These are phyloP conservation scores for Ictidomys tridecemlineatus DNA, from an alignment of 2,113 vertebrate species.

Conservation along the genomic window DNA sequence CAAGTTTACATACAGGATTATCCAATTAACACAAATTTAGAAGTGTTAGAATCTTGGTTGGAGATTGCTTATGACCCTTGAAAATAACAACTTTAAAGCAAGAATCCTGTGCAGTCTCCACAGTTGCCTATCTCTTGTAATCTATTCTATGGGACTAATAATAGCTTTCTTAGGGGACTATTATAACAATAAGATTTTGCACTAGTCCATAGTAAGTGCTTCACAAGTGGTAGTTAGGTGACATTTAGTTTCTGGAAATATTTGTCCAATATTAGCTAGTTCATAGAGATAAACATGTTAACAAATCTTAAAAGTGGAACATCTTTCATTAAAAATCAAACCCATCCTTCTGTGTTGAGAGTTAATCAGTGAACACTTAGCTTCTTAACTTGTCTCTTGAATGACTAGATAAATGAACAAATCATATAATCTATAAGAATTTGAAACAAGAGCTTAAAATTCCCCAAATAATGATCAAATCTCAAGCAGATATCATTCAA, in stretches of 20 bases:
- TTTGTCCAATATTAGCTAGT: not conserved
- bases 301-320: not conserved
- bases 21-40: not conserved
- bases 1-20: not conserved
- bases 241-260: not conserved
- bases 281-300: not conserved
- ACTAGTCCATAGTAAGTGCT: not conserved
- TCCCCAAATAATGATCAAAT: not conserved
- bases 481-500: not conserved
- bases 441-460: slow-evolving; percentile 31
- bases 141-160: not conserved
- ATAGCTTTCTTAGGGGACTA: not conserved
- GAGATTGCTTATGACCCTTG: not conserved
- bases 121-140: not conserved
- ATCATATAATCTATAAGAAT: not conserved
- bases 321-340: not conserved
- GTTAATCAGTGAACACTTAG: not conserved
- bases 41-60: not conserved
- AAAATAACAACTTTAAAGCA: not conserved
- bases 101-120: not conserved
- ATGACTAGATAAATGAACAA: not conserved
- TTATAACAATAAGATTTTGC: not conserved
- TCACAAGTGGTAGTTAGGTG: not conserved
- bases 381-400: not conserved
- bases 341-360: not conserved